Conservation (phyloP, 2,888 invertebrate genomes). For the Ferrisia virgata region DNA sequence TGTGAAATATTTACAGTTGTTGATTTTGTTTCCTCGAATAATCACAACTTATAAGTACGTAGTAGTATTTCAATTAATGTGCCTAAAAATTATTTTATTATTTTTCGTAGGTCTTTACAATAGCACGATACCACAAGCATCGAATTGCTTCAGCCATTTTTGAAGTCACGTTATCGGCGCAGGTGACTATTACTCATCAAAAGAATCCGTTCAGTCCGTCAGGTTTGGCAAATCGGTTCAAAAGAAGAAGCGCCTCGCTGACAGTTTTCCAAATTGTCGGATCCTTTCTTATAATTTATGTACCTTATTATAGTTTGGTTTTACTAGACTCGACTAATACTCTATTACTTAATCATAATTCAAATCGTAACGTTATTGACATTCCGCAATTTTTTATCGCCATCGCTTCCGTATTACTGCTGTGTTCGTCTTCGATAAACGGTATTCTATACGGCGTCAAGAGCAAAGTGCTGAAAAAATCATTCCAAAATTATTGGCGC, state of each 20-base stretch:
- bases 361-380: constrained; percentile 31
- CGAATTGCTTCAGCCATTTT: constrained; percentile 81
- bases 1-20: too few species aligned
- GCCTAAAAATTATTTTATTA: too few species aligned
- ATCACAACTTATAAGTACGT: too few species aligned
- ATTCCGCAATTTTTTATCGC: constrained; percentile 58
- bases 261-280: constrained; percentile 70
- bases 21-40: too few species aligned
- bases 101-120: constrained; percentile 54
- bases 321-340: constrained; percentile 45
- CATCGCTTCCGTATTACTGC: constrained; percentile 62
- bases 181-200: constrained; percentile 79
- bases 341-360: constrained; percentile 29
- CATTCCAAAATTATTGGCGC: constrained; percentile 73
- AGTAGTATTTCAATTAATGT: too few species aligned
- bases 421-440: constrained; percentile 70
- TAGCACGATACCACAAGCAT: constrained; percentile 70
- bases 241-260: constrained; percentile 62
- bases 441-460: constrained; percentile 75
- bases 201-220: constrained; percentile 65
- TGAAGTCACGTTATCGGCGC: constrained; percentile 78
- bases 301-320: constrained; percentile 65
- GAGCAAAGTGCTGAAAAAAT: constrained; percentile 67
- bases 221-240: constrained; percentile 54
- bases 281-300: constrained; percentile 68